A percentile compares a stretch with the other conserved stretches of the same genome.
Evolutionary conservation across 2,113 vertebrate genomes (phyloP).

Genomic region (Chaetorhynchus papuensis): DNA sequence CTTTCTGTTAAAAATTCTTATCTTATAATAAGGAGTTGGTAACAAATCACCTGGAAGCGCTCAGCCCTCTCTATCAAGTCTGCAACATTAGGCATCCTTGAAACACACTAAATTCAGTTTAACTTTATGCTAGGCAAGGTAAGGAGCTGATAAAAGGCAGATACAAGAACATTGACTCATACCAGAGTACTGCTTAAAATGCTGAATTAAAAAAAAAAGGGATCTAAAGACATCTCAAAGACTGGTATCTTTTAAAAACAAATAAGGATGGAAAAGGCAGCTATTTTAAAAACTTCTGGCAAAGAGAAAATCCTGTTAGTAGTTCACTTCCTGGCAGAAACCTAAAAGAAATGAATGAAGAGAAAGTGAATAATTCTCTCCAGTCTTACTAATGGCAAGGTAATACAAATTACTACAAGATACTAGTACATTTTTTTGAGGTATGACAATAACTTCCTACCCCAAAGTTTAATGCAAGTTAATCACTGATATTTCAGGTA

Average conservation of each 20-base stretch:
- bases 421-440: not conserved
- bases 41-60: not conserved
- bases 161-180: not conserved
- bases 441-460: not conserved
- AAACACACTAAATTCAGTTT: not conserved
- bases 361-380: not conserved
- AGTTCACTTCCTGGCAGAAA: not conserved
- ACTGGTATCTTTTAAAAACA: not conserved
- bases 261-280: not conserved
- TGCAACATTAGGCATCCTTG: not conserved
- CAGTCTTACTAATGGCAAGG: not conserved
- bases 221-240: not conserved
- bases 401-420: not conserved
- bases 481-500: not conserved
- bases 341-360: not conserved
- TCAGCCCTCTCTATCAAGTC: not conserved
- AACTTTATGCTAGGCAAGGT: not conserved
- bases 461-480: not conserved
- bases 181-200: not conserved
- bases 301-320: not conserved
- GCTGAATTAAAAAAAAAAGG: not conserved
- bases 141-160: not conserved
- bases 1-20: not conserved
- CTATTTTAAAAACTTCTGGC: slow-evolving; percentile 2
- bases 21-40: not conserved